A percentile compares a stretch with the other conserved stretches of the same genome.
Conservation (phyloP, 2,113 vertebrate genomes). For the Alaudala cheleensis region DNA sequence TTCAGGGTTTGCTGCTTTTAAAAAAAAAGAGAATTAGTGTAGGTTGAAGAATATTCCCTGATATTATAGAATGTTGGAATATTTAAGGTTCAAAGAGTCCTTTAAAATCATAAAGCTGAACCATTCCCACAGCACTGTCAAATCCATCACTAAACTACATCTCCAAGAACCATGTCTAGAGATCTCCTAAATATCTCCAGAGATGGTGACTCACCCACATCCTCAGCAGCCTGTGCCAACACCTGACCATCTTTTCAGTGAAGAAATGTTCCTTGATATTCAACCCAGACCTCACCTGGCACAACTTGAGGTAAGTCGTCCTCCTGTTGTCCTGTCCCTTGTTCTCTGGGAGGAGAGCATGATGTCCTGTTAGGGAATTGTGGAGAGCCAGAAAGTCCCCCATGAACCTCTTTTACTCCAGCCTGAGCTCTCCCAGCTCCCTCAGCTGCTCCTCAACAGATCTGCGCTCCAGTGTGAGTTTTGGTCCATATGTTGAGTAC, state of each 20-base stretch:
- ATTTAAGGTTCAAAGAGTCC: neutral
- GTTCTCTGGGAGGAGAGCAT: neutral
- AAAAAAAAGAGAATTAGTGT: neutral
- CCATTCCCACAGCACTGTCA: neutral
- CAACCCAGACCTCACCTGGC: accelerated
- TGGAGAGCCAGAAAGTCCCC: accelerated
- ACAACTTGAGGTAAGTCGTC: neutral
- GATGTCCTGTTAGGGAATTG: too few species aligned
- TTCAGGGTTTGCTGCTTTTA: neutral
- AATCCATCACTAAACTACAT: neutral
- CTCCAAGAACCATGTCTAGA: neutral
- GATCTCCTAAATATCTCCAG: neutral
- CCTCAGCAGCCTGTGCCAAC: neutral
- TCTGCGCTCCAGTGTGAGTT: accelerated
- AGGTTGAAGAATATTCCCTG: neutral
- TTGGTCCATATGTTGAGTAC: neutral
- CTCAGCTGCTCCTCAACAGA: neutral
- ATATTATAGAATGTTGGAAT: neutral
- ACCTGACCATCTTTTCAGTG: neutral
- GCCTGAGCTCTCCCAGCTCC: neutral
- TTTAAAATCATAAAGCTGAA: neutral
- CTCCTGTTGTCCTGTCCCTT: too few species aligned
- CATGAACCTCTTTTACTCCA: neutral
- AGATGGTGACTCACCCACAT: too few species aligned
- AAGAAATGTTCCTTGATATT: neutral